These are phyloP conservation scores for Notodonta ziczac DNA, from an alignment of 2,888 invertebrate species.

Conservation along the genomic window DNA sequence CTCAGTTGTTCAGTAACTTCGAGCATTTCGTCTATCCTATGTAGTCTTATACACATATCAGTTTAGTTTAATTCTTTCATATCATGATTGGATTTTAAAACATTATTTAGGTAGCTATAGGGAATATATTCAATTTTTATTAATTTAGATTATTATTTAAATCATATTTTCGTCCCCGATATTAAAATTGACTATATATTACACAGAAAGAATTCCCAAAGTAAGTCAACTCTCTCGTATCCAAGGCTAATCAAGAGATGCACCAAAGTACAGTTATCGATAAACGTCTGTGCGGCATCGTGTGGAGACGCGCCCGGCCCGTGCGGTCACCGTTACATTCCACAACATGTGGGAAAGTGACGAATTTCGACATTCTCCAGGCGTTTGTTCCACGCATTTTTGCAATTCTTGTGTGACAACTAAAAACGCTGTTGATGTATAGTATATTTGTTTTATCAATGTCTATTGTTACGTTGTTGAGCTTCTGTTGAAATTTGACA, in stretches of 20 bases:
- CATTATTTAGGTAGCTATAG: no score
- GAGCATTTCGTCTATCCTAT: no score
- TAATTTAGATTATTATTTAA: no score
- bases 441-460: background rate
- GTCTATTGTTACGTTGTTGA: background rate
- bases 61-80: no score
- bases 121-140: no score
- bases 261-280: constrained; percentile 34
- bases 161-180: no score
- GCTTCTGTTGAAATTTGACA: background rate
- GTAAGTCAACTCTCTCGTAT: background rate
- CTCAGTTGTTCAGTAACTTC: no score
- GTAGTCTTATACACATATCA: no score
- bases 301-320: constrained; percentile 30
- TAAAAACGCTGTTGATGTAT: constrained; percentile 3
- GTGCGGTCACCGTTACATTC: constrained; percentile 41
- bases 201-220: background rate
- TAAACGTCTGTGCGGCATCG: constrained; percentile 32
- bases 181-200: background rate
- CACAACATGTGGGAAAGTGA: constrained; percentile 34
- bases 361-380: constrained; percentile 11
- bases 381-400: constrained; percentile 22
- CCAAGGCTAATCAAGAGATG: constrained; percentile 18
- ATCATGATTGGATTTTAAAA: no score
- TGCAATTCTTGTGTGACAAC: constrained; percentile 17